These are phyloP conservation scores for Potamarius usumacintae DNA, from an alignment of 2,113 vertebrate species.

Conservation along the genomic window DNA sequence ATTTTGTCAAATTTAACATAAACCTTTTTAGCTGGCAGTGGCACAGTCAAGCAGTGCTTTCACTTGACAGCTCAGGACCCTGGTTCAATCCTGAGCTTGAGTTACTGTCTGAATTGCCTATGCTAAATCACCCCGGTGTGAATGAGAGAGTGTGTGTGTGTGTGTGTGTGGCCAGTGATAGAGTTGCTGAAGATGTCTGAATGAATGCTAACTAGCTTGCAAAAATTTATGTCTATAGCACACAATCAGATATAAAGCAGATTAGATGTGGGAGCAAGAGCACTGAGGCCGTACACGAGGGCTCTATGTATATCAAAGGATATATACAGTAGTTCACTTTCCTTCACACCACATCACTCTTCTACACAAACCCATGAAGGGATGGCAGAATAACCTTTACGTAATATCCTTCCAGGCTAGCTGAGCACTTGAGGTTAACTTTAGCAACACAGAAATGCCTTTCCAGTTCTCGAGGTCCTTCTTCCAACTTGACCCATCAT, in stretches of 20 bases:
- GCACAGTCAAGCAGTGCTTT: not conserved
- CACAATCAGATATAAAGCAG: not conserved
- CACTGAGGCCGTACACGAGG: not conserved
- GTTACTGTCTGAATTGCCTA: not conserved
- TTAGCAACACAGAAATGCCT: slow-evolving; percentile 5
- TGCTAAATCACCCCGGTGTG: not conserved
- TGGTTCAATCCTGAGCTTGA: not conserved
- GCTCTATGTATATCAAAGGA: not conserved
- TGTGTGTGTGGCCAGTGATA: not conserved
- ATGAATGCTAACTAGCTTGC: not conserved
- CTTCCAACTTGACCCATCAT: not conserved
- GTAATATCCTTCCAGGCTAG: slow-evolving; percentile 9
- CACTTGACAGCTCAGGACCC: no score
- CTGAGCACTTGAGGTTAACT: slow-evolving; percentile 28
- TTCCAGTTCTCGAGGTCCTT: not conserved
- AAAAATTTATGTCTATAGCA: not conserved
- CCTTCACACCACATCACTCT: not conserved
- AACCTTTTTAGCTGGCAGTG: not conserved
- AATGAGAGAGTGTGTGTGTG: not conserved
- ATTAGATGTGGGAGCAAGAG: not conserved
- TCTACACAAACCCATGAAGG: slow-evolving; percentile 1
- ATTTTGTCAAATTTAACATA: not conserved
- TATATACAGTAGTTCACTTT: not conserved
- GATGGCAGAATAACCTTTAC: slow-evolving; percentile 30
- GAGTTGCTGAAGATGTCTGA: not conserved